phyloP scores from a whole-genome alignment of 2,888 invertebrate species.

The Tachina fera region DNA sequence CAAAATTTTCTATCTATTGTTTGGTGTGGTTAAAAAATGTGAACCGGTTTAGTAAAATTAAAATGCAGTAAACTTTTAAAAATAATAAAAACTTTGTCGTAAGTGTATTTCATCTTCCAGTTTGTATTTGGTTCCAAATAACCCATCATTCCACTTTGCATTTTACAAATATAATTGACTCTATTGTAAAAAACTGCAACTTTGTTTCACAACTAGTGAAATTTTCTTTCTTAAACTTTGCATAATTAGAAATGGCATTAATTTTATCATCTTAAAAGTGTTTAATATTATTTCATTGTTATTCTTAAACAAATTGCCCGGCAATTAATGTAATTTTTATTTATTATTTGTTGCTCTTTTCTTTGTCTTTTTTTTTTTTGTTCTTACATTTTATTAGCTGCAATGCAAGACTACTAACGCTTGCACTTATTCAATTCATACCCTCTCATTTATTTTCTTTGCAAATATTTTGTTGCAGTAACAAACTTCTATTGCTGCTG shows the following conservation, averaged over 20 bases:
- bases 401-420: neutral
- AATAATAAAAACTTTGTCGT: too few species aligned
- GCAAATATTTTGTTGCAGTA: neutral
- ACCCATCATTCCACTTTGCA: too few species aligned
- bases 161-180: conserved; percentile 19
- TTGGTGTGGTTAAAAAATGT: too few species aligned
- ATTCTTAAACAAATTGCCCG: conserved; percentile 58
- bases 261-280: neutral
- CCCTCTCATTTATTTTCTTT: neutral
- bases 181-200: conserved; percentile 1
- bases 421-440: neutral
- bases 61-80: too few species aligned
- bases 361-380: neutral
- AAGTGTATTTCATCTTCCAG: too few species aligned
- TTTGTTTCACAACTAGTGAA: neutral
- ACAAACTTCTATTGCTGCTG: conserved; percentile 29
- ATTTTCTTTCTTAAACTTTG: neutral
- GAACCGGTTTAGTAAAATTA: too few species aligned
- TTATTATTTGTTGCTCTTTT: conserved; percentile 44
- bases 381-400: neutral
- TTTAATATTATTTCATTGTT: conserved; percentile 18
- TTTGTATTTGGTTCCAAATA: too few species aligned
- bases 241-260: conserved; percentile 4
- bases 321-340: conserved; percentile 63
- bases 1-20: too few species aligned